These are phyloP conservation scores for Rhyacichthys aspro DNA, from an alignment of 2,797 vertebrate species.

Conservation along the genomic window DNA sequence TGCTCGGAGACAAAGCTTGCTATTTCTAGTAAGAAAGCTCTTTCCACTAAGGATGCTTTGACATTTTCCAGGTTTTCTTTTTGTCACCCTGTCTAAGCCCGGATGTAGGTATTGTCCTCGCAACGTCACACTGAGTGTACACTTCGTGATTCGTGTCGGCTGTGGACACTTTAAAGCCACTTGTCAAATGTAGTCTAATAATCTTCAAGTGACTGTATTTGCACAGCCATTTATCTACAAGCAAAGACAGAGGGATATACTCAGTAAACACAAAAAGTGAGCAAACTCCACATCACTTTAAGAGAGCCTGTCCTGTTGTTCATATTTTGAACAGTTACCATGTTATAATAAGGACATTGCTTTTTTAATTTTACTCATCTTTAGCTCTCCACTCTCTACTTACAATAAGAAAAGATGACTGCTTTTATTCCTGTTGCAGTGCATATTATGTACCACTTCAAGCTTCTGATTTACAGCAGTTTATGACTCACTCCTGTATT, in stretches of 20 bases:
- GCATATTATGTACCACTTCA: no score
- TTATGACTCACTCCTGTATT: no score
- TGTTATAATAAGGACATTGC: no score
- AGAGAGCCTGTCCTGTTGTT: no score
- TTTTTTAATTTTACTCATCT: no score
- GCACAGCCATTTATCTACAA: neutral
- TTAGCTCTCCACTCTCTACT: no score
- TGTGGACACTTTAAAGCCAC: constrained; percentile 11
- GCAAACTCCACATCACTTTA: no score
- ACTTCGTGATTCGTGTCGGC: constrained; percentile 13
- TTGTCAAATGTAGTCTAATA: neutral
- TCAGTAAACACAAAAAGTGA: neutral
- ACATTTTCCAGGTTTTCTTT: constrained; percentile 28
- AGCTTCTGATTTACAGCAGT: no score
- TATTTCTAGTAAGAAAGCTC: constrained; percentile 26
- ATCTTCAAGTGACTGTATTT: constrained; percentile 10
- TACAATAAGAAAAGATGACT: no score
- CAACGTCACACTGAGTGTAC: neutral
- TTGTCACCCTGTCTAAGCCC: constrained; percentile 18
- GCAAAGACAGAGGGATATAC: neutral
- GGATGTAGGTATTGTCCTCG: neutral
- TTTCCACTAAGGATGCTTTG: constrained; percentile 6
- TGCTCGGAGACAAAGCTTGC: constrained; percentile 11
- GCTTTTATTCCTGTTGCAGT: no score
- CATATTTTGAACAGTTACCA: no score